Evolutionary conservation across 2,888 invertebrate species (phyloP).

Genomic region (Melinaea marsaeus): DNA sequence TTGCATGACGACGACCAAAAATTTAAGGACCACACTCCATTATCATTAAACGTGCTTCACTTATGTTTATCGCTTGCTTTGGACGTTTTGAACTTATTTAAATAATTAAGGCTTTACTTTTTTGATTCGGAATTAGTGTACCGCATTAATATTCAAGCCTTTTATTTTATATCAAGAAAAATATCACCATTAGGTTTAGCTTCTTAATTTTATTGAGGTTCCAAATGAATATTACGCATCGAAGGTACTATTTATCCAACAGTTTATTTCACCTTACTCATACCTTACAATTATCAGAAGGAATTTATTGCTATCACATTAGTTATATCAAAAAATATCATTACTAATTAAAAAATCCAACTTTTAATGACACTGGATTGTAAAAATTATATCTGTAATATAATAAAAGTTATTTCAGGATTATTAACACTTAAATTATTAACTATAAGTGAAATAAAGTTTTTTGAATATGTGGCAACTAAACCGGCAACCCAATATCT

Average conservation of each 20-base stretch:
- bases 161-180: constrained; percentile 3
- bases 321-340: too few relatives aligned
- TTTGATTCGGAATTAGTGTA: constrained; percentile 22
- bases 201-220: constrained; percentile 5
- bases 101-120: constrained; percentile 32
- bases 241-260: neutral
- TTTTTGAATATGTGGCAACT: constrained; percentile 27
- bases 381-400: neutral
- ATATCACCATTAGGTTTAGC: neutral
- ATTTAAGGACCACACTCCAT: constrained; percentile 49
- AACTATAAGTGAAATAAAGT: too few relatives aligned
- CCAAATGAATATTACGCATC: neutral
- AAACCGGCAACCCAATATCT: constrained; percentile 58
- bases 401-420: too few relatives aligned
- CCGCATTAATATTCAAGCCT: constrained; percentile 16
- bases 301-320: neutral
- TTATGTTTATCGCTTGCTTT: constrained; percentile 43
- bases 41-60: constrained; percentile 53
- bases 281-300: neutral
- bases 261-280: neutral
- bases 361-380: neutral
- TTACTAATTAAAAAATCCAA: neutral
- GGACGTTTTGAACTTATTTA: constrained; percentile 40
- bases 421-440: too few relatives aligned
- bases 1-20: constrained; percentile 48